Conservation (phyloP, 1,140 invertebrate genomes). For the Drosophila nigrodunni region DNA sequence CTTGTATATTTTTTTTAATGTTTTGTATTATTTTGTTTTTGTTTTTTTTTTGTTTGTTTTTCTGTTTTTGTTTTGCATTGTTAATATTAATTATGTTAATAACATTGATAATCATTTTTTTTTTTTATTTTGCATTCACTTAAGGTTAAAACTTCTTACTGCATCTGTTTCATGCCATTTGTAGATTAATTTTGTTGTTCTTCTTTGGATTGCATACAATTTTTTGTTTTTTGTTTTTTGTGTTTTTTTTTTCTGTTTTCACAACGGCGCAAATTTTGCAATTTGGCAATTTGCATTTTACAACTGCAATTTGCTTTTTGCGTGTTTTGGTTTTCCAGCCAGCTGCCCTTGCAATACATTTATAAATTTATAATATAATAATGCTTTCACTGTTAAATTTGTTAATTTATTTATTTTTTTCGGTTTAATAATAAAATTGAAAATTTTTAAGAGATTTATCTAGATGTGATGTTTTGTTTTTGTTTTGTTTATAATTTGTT, state of each 20-base stretch:
- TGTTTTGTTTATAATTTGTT: constrained; percentile 55
- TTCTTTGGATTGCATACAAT: constrained; percentile 68
- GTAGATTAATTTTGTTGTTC: constrained; percentile 72
- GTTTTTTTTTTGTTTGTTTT: constrained; percentile 68
- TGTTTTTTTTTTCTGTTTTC: constrained; percentile 34
- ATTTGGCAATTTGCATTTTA: constrained; percentile 41
- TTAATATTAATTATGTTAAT: constrained; percentile 83
- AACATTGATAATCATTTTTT: constrained; percentile 77
- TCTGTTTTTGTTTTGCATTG: constrained; percentile 59
- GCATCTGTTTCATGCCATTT: constrained; percentile 59
- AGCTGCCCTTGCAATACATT: constrained; percentile 65
- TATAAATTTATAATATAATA: constrained; percentile 73
- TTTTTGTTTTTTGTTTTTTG: constrained; percentile 10
- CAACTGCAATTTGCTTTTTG: constrained; percentile 47
- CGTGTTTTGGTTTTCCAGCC: constrained; percentile 56
- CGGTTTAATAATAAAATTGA: constrained; percentile 82
- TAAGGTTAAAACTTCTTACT: constrained; percentile 77
- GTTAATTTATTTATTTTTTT: constrained; percentile 76
- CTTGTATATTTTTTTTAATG: constrained; percentile 81
- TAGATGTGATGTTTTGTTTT: constrained; percentile 76
- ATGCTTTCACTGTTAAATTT: constrained; percentile 79
- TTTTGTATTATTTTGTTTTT: constrained; percentile 69
- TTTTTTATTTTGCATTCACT: constrained; percentile 67
- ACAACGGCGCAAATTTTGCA: constrained; percentile 49
- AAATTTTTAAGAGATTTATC: constrained; percentile 83